Base-by-base conservation (phyloP, 2,888 invertebrate species). In the Macrophya alboannulata region DNA sequence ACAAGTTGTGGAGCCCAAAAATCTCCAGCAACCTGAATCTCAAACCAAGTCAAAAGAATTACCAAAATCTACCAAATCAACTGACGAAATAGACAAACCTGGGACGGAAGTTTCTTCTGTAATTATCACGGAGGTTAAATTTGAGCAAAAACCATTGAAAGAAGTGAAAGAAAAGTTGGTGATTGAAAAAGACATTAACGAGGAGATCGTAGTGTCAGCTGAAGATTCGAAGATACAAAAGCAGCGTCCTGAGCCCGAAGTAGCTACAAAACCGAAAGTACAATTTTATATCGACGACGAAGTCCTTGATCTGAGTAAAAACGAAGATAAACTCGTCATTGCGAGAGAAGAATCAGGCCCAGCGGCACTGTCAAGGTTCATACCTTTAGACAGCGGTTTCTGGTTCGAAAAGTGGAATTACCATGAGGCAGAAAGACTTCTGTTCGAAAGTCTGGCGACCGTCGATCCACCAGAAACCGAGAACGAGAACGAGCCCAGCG, bases 371-470 rank as follows among this genome's bases (percentile, higher is more conserved):
- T 43, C 89, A 3, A 87, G 89, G 45, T 93, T 93, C 87, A 90
- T 95, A 9, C 89, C 91, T 0, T 86, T 92, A 1, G 94, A 96
- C 87, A 92, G 94, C 87, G 94, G 95, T 9, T 96, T 96, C 90
- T 96, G 96, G 96, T 91, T 94, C 4, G 94, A 95, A 84, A 96
- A 96, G 92, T 94, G 94, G 89, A 88, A 95, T 31, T 96, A 96
- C 90, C 95, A 96, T 89, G 96, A 96, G 89, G 96, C 96, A 59
- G 97, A 97, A 94, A 95, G 95, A 88, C 94, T 94, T 88, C 95
- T 95, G 91, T 95, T 96, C 90, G 93, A 95, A 68, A 92, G 91
- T 85, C 91, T 96, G 89, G 95, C 95, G 85, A 94, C 93, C 86
- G 93, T 94, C 90, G 89, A 92, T 55, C 92, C 95, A 93, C 89